Base-by-base conservation (phyloP, 1,140 invertebrate genomes). In the Drosophila grimshawi region DNA sequence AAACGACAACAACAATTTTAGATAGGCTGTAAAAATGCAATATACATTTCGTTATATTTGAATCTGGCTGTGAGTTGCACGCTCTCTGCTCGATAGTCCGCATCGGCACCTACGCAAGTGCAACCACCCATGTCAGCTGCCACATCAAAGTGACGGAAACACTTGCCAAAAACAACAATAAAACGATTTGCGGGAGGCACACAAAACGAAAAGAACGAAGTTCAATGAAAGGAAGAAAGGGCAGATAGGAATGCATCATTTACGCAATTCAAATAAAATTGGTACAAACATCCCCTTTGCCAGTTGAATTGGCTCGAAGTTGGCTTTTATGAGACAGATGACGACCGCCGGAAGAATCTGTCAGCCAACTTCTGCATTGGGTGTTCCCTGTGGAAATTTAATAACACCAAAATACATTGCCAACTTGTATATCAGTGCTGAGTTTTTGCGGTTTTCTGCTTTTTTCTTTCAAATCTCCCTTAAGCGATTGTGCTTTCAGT, bases 131-230 rank as follows among this genome's bases (percentile, higher is more conserved):
- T 27, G 62, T 7, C 48, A 37, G 51, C 35, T 37, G 51, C 81
- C 57, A 85, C 81, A 83, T 83, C 73, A 83, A 83, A 83, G 77
- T 68, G 65, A 76, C 73, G 81, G 81, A 80, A 83, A 41, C 66
- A 56, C 68, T 63, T 30, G 68, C 37, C 72, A 63, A 55, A 76
- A 72, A 70, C 29, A 35, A 49, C n/a, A 66, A 37, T 3, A 56
- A 48, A 48, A 39, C 0, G 10, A 2, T 39, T n/a, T 48, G 19
- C 11, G 1, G 11, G 5, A 48, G 2, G 30, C 39, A 43, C 39
- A 19, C 4, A 41, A 11, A 29, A 5, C 19, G 0, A 30, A 46
- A 65, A 29, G 29, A 55, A 3, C 5, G 3, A 46, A 68, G 10
- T 29, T 51, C 71, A 60, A 60, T 48, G 77, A 41, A 65, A 30